Base-by-base conservation (phyloP, 1,140 invertebrate species). In the Tetramorium simillimum region DNA sequence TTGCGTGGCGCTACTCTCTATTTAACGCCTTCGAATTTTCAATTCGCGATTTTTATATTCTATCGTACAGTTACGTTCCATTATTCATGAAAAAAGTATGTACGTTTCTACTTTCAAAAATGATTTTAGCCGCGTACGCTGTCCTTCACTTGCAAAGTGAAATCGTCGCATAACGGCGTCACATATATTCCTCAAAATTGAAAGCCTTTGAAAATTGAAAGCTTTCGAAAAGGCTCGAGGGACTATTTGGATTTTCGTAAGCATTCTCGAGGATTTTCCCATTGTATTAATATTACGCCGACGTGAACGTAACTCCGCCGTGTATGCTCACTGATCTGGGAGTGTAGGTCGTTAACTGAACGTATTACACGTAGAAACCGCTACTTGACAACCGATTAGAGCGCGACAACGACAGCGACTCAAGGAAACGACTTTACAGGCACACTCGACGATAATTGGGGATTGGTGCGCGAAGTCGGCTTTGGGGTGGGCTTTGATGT, bases 351-450 rank as follows among this genome's bases (percentile, higher is more conserved):
- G 62, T 70, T 78, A 43, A 58, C 21, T 43, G 70, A 58, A 67
- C 78, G 60, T 72, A 89, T 58, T 87, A 77, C 46, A 46, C 86
- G 58, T 85, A 16, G 46, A 56, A 70, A 58, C 43, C 37, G 65
- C 82, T 86, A 77, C 89, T 90, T 86, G 89, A 86, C 87, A 85
- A 86, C 86, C 89, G 77, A 90, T 90, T 90, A 90, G 62, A 86
- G 89, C n/a, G 43, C 51, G 21, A 63, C 78, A 84, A 46, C 63
- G 77, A 65, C 43, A 69, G 40, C 53, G 77, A 86, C 37, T 85
- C 51, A 62, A 86, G 87, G 60, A 85, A 75, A 86, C 62, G 86
- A 85, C 62, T 85, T 80, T 77, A 63, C 75, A 63, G 51, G 62
- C 70, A 16, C 7, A 78, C 49, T 76, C 60, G 24, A 88, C 65